Evolutionary conservation across 2,113 vertebrate genomes (phyloP).

Genomic region (Platysteira castanea): DNA sequence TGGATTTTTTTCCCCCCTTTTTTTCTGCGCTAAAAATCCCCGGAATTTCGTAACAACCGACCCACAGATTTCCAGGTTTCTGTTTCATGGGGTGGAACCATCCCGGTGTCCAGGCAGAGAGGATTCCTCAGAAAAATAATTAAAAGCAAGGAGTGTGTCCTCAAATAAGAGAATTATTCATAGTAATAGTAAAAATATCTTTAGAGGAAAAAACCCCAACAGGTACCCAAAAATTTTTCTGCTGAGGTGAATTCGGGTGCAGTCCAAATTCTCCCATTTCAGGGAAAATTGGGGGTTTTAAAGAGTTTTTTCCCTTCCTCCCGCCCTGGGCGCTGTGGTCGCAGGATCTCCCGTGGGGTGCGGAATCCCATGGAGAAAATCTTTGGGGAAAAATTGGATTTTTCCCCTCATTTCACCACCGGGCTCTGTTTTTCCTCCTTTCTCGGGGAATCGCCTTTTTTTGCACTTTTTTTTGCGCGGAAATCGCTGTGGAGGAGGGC

Average conservation of each 20-base stretch:
- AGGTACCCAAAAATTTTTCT: not conserved
- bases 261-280: not conserved
- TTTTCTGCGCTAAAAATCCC: not conserved
- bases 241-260: not conserved
- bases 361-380: not conserved
- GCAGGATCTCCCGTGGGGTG: not conserved
- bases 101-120: not conserved
- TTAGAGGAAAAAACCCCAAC: too few species aligned
- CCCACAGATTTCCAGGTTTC: accelerated
- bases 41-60: accelerated
- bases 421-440: not conserved
- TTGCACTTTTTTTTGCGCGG: not conserved
- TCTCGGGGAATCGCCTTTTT: not conserved
- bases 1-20: not conserved
- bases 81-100: not conserved
- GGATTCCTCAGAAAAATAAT: not conserved
- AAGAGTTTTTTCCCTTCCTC: not conserved
- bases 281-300: not conserved
- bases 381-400: accelerated
- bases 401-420: not conserved
- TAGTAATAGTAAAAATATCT: too few species aligned
- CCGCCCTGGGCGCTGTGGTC: not conserved
- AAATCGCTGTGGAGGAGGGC: not conserved
- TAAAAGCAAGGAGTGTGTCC: not conserved
- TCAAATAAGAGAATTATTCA: too few species aligned